phyloP scores from a whole-genome alignment of 2,113 vertebrate genomes.

The Octodon degus region DNA sequence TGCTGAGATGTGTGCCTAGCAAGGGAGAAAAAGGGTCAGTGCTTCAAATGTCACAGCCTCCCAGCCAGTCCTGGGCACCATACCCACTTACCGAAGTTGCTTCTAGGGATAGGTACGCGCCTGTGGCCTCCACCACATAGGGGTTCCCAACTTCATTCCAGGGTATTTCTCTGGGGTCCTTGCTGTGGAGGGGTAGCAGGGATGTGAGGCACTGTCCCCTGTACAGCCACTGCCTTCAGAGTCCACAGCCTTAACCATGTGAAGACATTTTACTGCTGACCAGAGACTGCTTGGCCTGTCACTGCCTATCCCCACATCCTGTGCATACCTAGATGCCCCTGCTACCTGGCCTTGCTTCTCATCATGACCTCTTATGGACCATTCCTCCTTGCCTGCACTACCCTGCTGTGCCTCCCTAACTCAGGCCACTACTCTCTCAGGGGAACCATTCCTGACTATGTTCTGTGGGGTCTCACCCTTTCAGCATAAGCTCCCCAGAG shows the following conservation, averaged over 20 bases:
- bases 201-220: neutral
- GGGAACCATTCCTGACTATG: neutral
- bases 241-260: neutral
- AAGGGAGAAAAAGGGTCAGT: neutral
- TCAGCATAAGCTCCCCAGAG: neutral
- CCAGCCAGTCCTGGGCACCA: neutral
- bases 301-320: neutral
- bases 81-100: slow-evolving; percentile 88
- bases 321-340: no score
- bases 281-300: neutral
- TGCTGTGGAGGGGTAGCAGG: slow-evolving; percentile 74
- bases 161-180: slow-evolving; percentile 90
- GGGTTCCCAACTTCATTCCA: slow-evolving; percentile 87
- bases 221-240: neutral
- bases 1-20: slow-evolving; percentile 88
- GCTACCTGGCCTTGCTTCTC: neutral
- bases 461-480: neutral
- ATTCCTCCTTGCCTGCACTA: neutral
- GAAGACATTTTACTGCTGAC: neutral
- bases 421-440: no score
- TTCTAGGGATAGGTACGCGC: slow-evolving; percentile 90
- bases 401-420: neutral
- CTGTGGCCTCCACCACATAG: slow-evolving; percentile 93
- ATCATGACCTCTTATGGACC: neutral
- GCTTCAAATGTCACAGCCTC: neutral